Conservation (phyloP, 2,797 vertebrate species). For the Todus mexicanus region DNA sequence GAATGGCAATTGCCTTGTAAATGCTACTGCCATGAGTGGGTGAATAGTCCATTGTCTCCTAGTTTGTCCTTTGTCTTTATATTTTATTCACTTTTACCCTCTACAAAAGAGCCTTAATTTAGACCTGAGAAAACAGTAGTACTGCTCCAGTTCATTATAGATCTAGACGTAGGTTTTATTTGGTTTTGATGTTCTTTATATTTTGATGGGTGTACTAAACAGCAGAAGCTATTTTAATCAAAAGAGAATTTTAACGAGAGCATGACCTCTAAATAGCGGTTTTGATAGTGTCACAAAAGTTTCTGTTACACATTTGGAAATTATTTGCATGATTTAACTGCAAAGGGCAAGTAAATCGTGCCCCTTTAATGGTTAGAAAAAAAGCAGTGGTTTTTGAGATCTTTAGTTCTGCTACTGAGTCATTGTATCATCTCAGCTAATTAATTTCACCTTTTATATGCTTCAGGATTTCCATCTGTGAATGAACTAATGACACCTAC, state of each 20-base stretch:
- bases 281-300: constrained; percentile 13
- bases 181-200: constrained; percentile 12
- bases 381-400: background rate
- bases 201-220: background rate
- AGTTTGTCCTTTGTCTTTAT: constrained; percentile 40
- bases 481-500: constrained; percentile 34
- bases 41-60: background rate
- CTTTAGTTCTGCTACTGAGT: constrained; percentile 18
- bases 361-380: background rate
- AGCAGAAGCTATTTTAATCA: constrained; percentile 7
- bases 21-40: background rate
- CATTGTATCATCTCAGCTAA: constrained; percentile 2
- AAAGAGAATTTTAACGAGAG: background rate
- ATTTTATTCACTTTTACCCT: constrained; percentile 41
- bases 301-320: constrained; percentile 2
- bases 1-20: constrained; percentile 35
- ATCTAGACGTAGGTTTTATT: constrained; percentile 19
- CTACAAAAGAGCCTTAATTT: background rate
- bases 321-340: background rate
- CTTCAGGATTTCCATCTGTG: constrained; percentile 37
- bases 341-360: constrained; percentile 18
- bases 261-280: background rate
- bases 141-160: background rate
- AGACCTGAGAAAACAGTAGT: background rate
- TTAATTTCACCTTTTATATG: constrained; percentile 23